Base-by-base conservation (phyloP, 2,113 vertebrate species). In the Ceyx margarethae region DNA sequence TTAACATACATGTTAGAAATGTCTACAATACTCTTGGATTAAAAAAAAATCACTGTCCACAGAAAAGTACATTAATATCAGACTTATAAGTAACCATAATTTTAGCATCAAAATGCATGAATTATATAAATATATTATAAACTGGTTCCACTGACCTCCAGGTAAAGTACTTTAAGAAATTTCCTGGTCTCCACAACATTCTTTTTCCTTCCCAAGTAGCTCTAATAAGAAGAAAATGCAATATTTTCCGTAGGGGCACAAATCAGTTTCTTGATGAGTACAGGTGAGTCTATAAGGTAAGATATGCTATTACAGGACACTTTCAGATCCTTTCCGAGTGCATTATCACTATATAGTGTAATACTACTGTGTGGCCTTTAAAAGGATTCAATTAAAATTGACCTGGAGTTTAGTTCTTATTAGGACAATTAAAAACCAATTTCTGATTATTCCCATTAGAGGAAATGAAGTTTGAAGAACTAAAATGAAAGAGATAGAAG, bases 21-120 rank as follows among this genome's bases (percentile, higher is more conserved):
- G 82, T 84, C 66, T 95, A 90, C 50, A 4, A 67, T 93, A 95
- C 80, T 85, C 45, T 81, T 87, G 89, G 76, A 95, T 75, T 87
- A 48, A 67, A 67, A 84, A 69, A 93, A 96, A 89, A 84, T 60
- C 93, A 96, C 93, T 40, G 58, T 72, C 78, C 81, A 96, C 91
- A 65, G 58, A 75, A 96, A 94, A 90, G 67, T 94, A 93, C 81
- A 94, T 57, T 83, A 87, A 91, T 95, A 92, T 90, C 91, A 96
- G 95, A 91, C 64, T 89, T 26, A 7, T 95, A 94, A 94, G 84
- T 94, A 74, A 67, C 79, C 89, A 96, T 95, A 87, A 96, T 87
- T 94, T 86, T 75, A 93, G 94, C 95, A 94, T 96, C 81, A 95
- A 96, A 96, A 90, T 88, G 78, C 94, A 97, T 97, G 97, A 93